Evolutionary conservation across 2,113 vertebrate genomes (phyloP), one percentile per base, ranked within the genome.

Genomic region (Rallus limicola): DNA sequence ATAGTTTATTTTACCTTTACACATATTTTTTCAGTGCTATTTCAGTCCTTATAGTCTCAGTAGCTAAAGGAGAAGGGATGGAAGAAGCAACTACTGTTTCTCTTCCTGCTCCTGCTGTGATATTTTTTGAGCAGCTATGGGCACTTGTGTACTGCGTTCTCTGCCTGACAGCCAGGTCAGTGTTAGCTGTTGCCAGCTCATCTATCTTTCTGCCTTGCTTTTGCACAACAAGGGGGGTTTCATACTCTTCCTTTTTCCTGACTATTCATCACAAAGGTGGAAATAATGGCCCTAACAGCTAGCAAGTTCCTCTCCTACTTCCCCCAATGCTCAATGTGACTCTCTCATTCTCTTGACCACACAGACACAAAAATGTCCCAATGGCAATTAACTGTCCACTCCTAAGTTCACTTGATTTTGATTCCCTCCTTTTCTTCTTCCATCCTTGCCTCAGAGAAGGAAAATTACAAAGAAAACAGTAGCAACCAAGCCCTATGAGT

Each of bases 221-320:
- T 75, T 79, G 65, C 42, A 80, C 60, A 87, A 50, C 59, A 92
- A 79, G 84, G 58, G 21, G 10, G 17, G 3, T 88, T 93, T 96
- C 93, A 72, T 72, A 62, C 17, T 29, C 24, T 86, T 78, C 42
- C 52, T 25, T 79, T 83, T 81, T 81, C 18, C 65, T 65, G 77
- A 59, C 83, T 93, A 62, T 95, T 94, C 69, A 92, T 94, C 77
- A 91, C 0, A 1, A 56, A 76, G 58, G 80, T 92, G 70, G 83
- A 96, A 96, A 90, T 92, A 94, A 94, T 85, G 60, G 25, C 58
- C n/a, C 13, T 84, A 91, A 88, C 77, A 46, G 52, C 53, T 64
- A 60, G 40, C 25, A 79, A 59, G 28, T 77, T 52, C 67, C 36
- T 93, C 63, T 64, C 31, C 36, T 36, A 5, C 26, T 68, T 83